Conservation (phyloP, 2,888 invertebrate species). For the Mechanitis messenoides region DNA sequence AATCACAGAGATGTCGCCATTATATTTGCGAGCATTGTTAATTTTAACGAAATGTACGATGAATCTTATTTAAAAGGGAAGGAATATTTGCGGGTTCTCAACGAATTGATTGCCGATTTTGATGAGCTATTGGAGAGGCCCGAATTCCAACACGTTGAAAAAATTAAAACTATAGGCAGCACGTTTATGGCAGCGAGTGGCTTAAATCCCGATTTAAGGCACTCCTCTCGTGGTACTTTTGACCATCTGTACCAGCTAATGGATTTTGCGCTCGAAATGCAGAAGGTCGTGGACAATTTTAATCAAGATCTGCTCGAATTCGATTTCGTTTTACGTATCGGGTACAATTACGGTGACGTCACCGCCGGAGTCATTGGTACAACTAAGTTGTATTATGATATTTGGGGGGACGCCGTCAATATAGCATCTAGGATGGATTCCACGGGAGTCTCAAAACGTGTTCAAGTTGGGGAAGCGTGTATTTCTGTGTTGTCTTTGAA, state of each 20-base stretch:
- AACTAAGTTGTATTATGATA: slow-evolving; percentile 96
- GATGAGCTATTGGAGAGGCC: slow-evolving; percentile 91
- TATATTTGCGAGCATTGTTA: slow-evolving; percentile 96
- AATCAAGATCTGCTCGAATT: slow-evolving; percentile 94
- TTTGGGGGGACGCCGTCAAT: slow-evolving; percentile 99
- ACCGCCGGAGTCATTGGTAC: slow-evolving; percentile 98
- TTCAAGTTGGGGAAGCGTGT: slow-evolving; percentile 89
- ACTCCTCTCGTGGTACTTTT: slow-evolving; percentile 80
- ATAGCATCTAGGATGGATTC: slow-evolving; percentile 98
- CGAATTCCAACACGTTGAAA: slow-evolving; percentile 92
- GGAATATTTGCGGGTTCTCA: slow-evolving; percentile 95
- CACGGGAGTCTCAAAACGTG: slow-evolving; percentile 90
- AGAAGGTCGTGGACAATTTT: slow-evolving; percentile 89
- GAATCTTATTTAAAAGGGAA: slow-evolving; percentile 96
- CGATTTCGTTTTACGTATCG: slow-evolving; percentile 89
- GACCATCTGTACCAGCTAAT: slow-evolving; percentile 91
- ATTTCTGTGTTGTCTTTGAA: slow-evolving; percentile 80
- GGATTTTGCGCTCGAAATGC: slow-evolving; percentile 96
- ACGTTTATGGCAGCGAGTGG: slow-evolving; percentile 99
- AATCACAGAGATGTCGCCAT: slow-evolving; percentile 95
- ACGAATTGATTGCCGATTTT: slow-evolving; percentile 97
- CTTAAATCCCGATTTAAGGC: slow-evolving; percentile 87
- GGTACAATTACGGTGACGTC: slow-evolving; percentile 95
- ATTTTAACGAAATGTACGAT: slow-evolving; percentile 98
- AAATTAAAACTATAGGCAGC: slow-evolving; percentile 98